Base-by-base conservation (phyloP, 2,113 vertebrate species). In the Labeo rohita region DNA sequence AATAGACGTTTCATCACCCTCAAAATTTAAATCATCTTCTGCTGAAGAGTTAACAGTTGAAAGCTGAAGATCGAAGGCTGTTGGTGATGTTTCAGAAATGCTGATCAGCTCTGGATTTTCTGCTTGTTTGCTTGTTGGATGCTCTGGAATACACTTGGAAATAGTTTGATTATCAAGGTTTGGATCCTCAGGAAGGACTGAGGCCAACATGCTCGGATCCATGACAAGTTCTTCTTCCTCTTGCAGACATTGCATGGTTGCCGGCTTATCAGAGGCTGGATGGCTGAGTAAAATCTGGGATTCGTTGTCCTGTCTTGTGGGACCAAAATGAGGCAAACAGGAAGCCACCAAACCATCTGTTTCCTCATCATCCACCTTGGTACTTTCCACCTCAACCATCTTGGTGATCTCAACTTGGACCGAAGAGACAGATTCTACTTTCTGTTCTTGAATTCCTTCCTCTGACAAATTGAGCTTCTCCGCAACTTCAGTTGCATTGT, bases 361-460 rank as follows among this genome's bases (percentile, higher is more conserved):
- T 87, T 89, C 86, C 85, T 90, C 92, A 75, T 23, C 85, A 6
- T 52, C 80, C 47, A 65, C 39, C 39, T 84, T 87, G 47, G 10
- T 36, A 47, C n/a, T 85, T 54, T 84, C 72, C 49, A 43, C 43
- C 11, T 87, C 77, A 16, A 85, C 72, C 18, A 59, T 70, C 43
- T 16, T 52, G 18, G 66, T 88, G 88, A 52, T 47, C 56, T 85
- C 39, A 81, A 39, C 79, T 87, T 63, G 80, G 21, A 39, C 43
- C 12, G 34, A 0, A 80, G 54, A 52, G 45, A 49, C n/a, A 74
- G 23, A n/a, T 10, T 66, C 52, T 34, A 61, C 68, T 43, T 59
- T 34, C 47, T 84, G 75, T 36, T 75, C 75, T 80, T 87, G 79
- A 82, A 54, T 47, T 49, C 52, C 78, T 66, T 88, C 66, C 18